Base-by-base conservation (phyloP, 30 jellyfish, hydroid and myxozoan species). In the Turritopsis dohrnii region DNA sequence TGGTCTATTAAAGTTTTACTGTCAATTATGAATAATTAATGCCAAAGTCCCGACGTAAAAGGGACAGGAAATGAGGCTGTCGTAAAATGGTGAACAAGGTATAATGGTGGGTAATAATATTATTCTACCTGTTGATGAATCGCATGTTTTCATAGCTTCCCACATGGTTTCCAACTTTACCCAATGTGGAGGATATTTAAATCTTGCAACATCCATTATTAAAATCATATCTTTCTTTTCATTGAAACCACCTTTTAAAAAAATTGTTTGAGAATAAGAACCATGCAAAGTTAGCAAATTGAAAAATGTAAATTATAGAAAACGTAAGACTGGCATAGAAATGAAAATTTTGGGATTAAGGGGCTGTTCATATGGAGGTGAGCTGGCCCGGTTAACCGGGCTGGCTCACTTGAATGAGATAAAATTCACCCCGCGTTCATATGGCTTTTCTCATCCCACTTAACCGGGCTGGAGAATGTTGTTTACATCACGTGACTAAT, bases 121-220 rank as follows among this genome's bases (percentile, higher is more conserved):
- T 69, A n/a, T 25, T 81, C 21, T 77, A 86, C 97, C 97, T 74
- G 97, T 90, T 65, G 88, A 53, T 30, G 28, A 77, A 81, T 90
- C 97, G 52, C 86, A 41, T 76, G 86, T 87, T 53, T 52, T 85
- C 97, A 90, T 90, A 16, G 97, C 86, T 52, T 85, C 73, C 79
- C 93, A 90, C 74, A 90, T 74, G 73, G 83, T 54, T 28, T 83
- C 71, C 74, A 90, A 72, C 53, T 85, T 80, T 28, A 90, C 95
- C 97, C 97, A 90, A 74, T 90, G 95, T 65, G 97, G 97, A 19
- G 97, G 97, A 74, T 90, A 90, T 75, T 90, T 90, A 86, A 90
- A 90, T 27, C 97, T 54, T 52, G 97, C 97, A 20, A 86, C 95
- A 79, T 90, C 97, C 52, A 90, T 84, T 3, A 90, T 82, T 18